A percentile compares a stretch with the other conserved stretches of the same genome.
These are phyloP conservation scores for Sciurus vulgaris DNA, from an alignment of 2,797 vertebrate species.

Conservation along the genomic window DNA sequence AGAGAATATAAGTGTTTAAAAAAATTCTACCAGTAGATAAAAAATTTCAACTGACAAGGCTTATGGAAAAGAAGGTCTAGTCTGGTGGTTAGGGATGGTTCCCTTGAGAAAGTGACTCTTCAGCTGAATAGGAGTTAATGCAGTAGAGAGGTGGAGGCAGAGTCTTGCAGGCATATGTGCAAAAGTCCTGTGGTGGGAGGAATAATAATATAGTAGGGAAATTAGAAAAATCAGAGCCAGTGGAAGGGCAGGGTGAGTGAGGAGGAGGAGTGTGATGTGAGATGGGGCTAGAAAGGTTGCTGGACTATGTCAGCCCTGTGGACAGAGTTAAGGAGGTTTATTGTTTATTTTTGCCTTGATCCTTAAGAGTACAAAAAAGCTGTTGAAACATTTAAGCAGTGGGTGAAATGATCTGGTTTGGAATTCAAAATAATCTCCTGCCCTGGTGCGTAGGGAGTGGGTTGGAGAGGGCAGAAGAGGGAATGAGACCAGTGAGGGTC, in stretches of 20 bases:
- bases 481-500: not conserved
- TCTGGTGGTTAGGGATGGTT: not conserved
- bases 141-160: not conserved
- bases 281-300: no score
- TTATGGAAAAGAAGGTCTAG: not conserved
- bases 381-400: not conserved
- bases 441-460: not conserved
- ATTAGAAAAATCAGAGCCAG: not conserved
- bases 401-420: not conserved
- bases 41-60: not conserved
- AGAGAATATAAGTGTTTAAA: not conserved
- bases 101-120: not conserved
- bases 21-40: not conserved
- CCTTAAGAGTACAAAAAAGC: not conserved
- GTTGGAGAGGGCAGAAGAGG: not conserved
- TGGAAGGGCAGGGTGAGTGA: not conserved
- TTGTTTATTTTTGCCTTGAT: constrained; percentile 12
- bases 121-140: not conserved
- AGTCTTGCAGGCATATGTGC: not conserved
- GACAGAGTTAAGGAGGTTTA: not conserved
- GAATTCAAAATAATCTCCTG: not conserved
- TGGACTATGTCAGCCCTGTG: rapidly evolving
- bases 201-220: not conserved
- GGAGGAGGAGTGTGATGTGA: not conserved
- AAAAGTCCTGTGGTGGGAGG: not conserved